phyloP scores from a whole-genome alignment of 2,888 invertebrate species.

The Metopia argyrocephala region DNA sequence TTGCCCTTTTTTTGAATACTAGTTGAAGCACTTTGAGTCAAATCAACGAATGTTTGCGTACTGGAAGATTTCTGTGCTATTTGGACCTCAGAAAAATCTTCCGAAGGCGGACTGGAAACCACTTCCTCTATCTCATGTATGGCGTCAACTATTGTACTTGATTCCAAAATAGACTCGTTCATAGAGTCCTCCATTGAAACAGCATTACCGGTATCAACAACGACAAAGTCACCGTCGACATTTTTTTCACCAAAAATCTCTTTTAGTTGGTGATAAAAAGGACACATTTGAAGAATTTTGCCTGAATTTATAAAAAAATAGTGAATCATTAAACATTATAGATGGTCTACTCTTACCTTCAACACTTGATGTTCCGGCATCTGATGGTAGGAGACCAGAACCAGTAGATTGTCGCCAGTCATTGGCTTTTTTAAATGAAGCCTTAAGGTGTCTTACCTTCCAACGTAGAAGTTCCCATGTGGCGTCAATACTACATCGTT shows the following conservation, averaged over 20 bases:
- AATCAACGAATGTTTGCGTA: too few relatives aligned
- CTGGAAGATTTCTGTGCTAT: too few relatives aligned
- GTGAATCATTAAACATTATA: not conserved
- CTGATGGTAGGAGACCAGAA: conserved; percentile 3
- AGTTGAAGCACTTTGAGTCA: too few relatives aligned
- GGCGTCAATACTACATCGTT: conserved; percentile 21
- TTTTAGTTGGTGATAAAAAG: not conserved
- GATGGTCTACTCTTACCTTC: conserved; percentile 19
- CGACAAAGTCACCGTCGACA: too few relatives aligned
- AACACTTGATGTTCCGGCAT: conserved; percentile 21
- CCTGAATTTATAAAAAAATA: not conserved
- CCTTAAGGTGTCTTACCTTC: conserved; percentile 51
- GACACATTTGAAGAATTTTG: not conserved
- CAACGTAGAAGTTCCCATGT: conserved; percentile 46
- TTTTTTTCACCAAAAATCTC: not conserved
- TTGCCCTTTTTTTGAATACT: not conserved
- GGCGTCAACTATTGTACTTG: too few relatives aligned
- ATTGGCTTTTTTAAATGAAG: too few relatives aligned
- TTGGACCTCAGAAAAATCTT: too few relatives aligned
- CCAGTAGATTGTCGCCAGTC: conserved; percentile 36
- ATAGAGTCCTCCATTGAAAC: not conserved
- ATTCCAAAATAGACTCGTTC: too few relatives aligned
- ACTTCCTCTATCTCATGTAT: too few relatives aligned
- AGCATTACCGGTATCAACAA: not conserved
- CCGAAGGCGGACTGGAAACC: too few relatives aligned